phyloP scores from a whole-genome alignment of 2,797 vertebrate genomes.

The Thunnus albacares region DNA sequence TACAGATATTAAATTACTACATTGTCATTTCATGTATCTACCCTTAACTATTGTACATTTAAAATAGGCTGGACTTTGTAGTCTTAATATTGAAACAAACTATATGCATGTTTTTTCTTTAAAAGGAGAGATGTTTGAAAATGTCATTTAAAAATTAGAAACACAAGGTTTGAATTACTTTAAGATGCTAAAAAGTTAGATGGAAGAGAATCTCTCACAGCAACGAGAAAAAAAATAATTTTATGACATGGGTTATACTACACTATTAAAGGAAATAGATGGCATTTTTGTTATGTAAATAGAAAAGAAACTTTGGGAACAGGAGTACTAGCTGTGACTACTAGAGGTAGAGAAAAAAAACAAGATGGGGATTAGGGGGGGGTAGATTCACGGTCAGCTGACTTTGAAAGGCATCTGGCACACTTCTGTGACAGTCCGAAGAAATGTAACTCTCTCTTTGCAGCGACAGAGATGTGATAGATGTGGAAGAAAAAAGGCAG shows the following conservation, averaged over 20 bases:
- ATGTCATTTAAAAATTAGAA: neutral
- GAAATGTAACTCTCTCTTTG: conserved; percentile 18
- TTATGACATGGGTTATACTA: neutral
- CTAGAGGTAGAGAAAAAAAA: conserved; percentile 3
- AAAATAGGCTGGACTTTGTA: too few species aligned
- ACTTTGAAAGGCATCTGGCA: conserved; percentile 70
- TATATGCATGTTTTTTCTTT: neutral
- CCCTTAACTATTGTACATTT: neutral
- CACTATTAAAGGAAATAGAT: neutral
- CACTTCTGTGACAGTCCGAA: conserved; percentile 51
- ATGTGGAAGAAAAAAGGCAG: conserved; percentile 4
- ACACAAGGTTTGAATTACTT: neutral
- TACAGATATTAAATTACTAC: neutral
- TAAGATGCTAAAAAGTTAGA: neutral
- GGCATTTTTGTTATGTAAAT: neutral
- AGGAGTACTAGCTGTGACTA: neutral
- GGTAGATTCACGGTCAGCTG: conserved; percentile 57
- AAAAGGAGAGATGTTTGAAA: neutral
- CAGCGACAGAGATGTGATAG: conserved; percentile 10
- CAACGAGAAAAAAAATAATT: too few species aligned
- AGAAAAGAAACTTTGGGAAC: neutral
- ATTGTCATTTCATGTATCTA: neutral
- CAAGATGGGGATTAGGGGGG: conserved; percentile 2
- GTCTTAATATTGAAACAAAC: too few species aligned
- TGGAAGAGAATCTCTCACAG: too few species aligned